Conservation (phyloP, 2,797 vertebrate genomes). For the Momotus momota region DNA sequence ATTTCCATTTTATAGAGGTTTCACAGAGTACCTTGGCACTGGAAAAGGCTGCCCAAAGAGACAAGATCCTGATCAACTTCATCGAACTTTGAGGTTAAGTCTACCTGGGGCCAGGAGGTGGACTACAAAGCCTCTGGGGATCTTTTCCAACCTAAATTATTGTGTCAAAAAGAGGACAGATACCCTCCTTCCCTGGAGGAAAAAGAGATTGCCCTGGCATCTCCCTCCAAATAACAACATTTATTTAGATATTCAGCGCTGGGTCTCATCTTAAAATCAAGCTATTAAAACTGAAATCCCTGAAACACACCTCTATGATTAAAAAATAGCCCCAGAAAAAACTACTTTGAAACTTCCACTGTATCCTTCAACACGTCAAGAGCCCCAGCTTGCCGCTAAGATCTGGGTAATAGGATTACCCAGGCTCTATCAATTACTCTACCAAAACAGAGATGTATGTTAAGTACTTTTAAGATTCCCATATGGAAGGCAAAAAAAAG, state of each 20-base stretch:
- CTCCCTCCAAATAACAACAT: not conserved
- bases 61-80: not conserved
- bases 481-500: not conserved
- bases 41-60: not conserved
- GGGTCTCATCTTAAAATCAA: not conserved
- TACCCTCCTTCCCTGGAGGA: not conserved
- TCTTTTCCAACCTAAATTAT: not conserved
- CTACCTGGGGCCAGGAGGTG: not conserved
- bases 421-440: constrained; percentile 28
- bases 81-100: not conserved
- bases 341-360: not conserved
- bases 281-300: not conserved
- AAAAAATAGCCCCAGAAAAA: not conserved
- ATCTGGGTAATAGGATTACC: not conserved
- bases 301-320: not conserved
- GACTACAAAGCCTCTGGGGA: not conserved
- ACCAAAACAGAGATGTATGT: constrained; percentile 32
- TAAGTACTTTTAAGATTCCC: constrained; percentile 25
- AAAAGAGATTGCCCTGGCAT: not conserved
- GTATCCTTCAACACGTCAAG: not conserved
- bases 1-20: not conserved
- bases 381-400: not conserved
- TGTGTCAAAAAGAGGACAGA: not conserved
- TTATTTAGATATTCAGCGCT: not conserved
- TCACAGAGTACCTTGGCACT: not conserved